phyloP scores from a whole-genome alignment of 2,888 invertebrate genomes.

The Tipula lateralis region DNA sequence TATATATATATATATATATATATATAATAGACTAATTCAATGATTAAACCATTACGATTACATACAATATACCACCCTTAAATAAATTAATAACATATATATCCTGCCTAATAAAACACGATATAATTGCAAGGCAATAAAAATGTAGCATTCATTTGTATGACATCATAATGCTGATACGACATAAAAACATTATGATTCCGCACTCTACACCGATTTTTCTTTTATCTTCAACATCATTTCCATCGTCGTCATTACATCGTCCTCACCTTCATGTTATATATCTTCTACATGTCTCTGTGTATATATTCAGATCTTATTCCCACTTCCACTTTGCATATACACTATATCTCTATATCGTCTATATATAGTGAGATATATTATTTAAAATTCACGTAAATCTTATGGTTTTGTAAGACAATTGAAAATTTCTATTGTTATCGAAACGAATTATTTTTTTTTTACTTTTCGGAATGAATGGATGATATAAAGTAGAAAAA shows the following conservation, averaged over 20 bases:
- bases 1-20: background rate
- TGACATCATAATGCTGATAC: slow-evolving; percentile 15
- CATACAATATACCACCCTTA: background rate
- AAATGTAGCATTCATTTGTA: background rate
- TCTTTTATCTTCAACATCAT: slow-evolving; percentile 24
- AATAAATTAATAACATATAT: background rate
- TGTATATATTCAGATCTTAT: background rate
- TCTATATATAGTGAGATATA: background rate
- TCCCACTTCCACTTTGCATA: background rate
- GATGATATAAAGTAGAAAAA: background rate
- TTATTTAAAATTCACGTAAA: slow-evolving; percentile 24
- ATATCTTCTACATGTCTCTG: background rate
- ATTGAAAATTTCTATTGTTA: background rate
- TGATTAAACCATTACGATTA: background rate
- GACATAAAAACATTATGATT: background rate
- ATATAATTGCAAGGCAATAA: slow-evolving; percentile 24
- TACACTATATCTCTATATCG: background rate
- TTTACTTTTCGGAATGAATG: background rate
- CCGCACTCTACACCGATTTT: background rate
- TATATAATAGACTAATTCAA: background rate
- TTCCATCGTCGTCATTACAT: background rate
- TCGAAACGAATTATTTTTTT: background rate
- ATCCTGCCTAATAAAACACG: background rate
- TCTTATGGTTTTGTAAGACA: slow-evolving; percentile 19
- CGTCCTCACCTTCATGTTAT: background rate